phyloP scores from a whole-genome alignment of 2,888 invertebrate genomes.

The Eurytoma californica region DNA sequence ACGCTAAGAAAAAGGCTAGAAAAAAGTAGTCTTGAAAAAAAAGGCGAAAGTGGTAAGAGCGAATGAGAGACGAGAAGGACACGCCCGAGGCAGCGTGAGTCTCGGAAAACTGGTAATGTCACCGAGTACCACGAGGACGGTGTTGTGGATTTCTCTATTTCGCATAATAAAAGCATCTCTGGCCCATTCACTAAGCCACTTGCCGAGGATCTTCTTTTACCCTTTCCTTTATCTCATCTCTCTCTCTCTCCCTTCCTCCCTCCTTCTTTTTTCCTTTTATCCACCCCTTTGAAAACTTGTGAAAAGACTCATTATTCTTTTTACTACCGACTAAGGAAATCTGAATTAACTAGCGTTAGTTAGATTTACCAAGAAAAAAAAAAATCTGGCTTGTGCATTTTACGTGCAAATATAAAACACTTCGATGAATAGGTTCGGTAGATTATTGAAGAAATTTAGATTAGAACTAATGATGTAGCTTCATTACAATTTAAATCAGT shows the following conservation, averaged over 20 bases:
- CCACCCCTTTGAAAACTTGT: slow-evolving; percentile 11
- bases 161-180: slow-evolving; percentile 29
- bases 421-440: too few relatives aligned
- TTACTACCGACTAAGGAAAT: neutral
- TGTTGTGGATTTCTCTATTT: slow-evolving; percentile 45
- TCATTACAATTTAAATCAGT: too few relatives aligned
- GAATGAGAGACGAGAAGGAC: neutral
- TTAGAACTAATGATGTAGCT: too few relatives aligned
- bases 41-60: neutral
- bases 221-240: neutral
- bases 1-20: neutral
- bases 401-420: neutral
- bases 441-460: too few relatives aligned
- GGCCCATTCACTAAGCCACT: slow-evolving; percentile 36
- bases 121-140: slow-evolving; percentile 16
- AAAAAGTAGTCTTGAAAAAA: neutral
- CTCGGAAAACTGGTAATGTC: slow-evolving; percentile 27
- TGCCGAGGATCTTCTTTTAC: slow-evolving; percentile 2
- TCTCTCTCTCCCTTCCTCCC: neutral
- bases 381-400: too few relatives aligned
- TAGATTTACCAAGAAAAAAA: neutral
- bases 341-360: slow-evolving; percentile 31
- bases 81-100: neutral
- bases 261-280: neutral
- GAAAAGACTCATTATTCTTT: slow-evolving; percentile 23